Conservation (phyloP, 35 echinoderm and acorn worm species). For the Ptychodera flava region DNA sequence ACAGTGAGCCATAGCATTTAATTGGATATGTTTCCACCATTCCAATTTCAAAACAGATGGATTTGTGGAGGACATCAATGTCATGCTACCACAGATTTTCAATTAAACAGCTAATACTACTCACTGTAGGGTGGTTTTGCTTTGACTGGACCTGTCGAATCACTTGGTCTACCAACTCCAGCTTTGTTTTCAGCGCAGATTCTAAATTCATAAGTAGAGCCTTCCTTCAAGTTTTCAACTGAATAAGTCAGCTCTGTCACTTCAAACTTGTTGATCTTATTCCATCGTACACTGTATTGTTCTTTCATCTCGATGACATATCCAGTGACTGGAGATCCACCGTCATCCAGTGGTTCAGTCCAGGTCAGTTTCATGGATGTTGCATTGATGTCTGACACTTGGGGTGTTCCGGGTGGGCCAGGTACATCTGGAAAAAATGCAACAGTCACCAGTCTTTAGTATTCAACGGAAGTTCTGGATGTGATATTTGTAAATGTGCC, state of each 20-base stretch:
- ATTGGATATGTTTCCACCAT: no score
- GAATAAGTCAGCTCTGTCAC: background rate
- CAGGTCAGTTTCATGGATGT: conserved; percentile 51
- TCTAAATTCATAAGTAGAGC: background rate
- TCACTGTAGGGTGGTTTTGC: conserved; percentile 12
- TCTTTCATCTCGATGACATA: background rate
- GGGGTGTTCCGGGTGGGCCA: background rate
- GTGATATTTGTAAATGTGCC: no score
- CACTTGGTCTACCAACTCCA: background rate
- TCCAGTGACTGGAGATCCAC: background rate
- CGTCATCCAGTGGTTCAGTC: background rate
- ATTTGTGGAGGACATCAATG: no score
- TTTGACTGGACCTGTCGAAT: background rate
- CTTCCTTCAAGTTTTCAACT: background rate
- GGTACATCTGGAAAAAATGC: conserved; percentile 6
- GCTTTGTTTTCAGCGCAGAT: background rate
- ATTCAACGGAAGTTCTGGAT: no score
- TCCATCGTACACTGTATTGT: background rate
- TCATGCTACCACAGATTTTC: no score
- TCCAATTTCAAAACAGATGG: no score
- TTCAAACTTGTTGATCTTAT: background rate
- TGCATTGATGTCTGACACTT: background rate
- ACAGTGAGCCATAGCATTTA: no score
- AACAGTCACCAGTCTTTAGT: background rate
- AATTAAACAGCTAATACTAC: no score